Percentiles rank a stretch among this genome's conserved stretches.
These are phyloP conservation scores for Dorcus hopei DNA, from an alignment of 2,888 invertebrate genomes.

Conservation along the genomic window DNA sequence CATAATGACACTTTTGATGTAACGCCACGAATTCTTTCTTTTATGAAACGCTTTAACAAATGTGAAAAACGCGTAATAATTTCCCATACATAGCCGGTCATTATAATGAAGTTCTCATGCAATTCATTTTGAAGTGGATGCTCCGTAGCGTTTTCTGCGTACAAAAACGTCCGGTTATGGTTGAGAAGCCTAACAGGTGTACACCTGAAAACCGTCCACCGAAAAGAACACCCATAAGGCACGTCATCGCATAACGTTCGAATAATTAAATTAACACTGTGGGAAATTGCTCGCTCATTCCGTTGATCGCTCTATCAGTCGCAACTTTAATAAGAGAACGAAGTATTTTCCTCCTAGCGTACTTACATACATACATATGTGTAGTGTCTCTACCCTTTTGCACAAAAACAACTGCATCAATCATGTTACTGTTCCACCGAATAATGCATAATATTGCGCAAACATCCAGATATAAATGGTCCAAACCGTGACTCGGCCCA, in stretches of 20 bases:
- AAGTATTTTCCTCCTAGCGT: not conserved
- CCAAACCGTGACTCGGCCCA: conserved; percentile 12
- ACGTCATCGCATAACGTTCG: conserved; percentile 27
- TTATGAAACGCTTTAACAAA: too few relatives aligned
- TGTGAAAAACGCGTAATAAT: too few relatives aligned
- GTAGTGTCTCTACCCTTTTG: not conserved
- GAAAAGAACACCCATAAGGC: conserved; percentile 7
- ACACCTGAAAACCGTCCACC: not conserved
- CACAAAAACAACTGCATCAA: conserved; percentile 9
- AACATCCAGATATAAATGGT: conserved; percentile 13
- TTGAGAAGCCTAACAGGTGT: not conserved
- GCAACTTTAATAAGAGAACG: not conserved
- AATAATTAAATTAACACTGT: conserved; percentile 30
- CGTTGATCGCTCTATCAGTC: not conserved
- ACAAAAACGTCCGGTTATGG: not conserved
- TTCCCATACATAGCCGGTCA: too few relatives aligned
- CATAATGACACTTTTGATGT: too few relatives aligned
- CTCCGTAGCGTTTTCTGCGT: not conserved
- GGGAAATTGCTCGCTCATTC: conserved; percentile 22
- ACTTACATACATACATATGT: not conserved
- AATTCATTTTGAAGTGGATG: too few relatives aligned
- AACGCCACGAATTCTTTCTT: too few relatives aligned
- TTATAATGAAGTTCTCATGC: too few relatives aligned
- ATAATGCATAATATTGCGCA: conserved; percentile 11
- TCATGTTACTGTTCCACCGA: conserved; percentile 1